These are phyloP conservation scores for Egretta garzetta DNA, from an alignment of 2,113 vertebrate genomes.

Conservation along the genomic window DNA sequence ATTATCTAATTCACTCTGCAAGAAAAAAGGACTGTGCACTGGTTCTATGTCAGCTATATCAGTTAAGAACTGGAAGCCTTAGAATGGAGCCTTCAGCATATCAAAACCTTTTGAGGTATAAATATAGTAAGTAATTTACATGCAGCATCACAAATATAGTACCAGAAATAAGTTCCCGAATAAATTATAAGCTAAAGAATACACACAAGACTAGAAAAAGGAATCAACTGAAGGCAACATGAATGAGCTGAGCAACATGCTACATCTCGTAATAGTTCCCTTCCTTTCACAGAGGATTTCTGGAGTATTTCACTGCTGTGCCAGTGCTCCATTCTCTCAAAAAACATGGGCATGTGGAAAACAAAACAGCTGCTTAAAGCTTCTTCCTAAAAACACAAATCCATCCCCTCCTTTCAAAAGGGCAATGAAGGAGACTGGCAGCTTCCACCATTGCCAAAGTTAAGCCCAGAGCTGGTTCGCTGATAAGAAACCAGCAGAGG, in stretches of 20 bases:
- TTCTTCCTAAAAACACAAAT: background rate
- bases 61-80: background rate
- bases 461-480: background rate
- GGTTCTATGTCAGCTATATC: background rate
- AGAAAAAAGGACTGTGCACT: background rate
- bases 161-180: background rate
- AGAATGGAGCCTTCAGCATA: background rate
- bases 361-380: background rate
- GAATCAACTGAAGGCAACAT: background rate
- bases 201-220: background rate
- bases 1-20: background rate
- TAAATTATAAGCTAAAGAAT: background rate
- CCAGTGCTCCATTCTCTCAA: background rate
- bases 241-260: accelerated
- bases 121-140: background rate
- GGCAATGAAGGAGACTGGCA: background rate
- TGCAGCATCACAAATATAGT: background rate
- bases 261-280: background rate
- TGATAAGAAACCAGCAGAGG: background rate
- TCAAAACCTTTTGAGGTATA: background rate
- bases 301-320: background rate
- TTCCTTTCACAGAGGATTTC: background rate
- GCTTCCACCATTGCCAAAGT: background rate
- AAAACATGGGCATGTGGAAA: background rate
- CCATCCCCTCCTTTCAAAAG: background rate